phyloP scores from a whole-genome alignment of 2,797 vertebrate genomes.

The Takifugu ocellatus region DNA sequence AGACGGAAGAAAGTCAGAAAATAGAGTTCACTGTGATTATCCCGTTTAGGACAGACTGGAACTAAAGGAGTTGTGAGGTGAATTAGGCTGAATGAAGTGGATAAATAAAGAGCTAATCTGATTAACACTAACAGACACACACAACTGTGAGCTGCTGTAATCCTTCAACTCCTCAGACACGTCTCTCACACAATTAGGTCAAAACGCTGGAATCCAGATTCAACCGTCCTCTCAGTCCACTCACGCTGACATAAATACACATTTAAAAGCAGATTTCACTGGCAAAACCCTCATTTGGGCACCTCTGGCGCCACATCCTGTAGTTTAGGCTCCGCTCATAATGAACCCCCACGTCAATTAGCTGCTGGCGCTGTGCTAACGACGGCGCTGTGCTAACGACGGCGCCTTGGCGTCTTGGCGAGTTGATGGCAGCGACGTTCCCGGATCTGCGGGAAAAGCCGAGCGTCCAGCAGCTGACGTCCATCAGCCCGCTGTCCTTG shows the following conservation, averaged over 20 bases:
- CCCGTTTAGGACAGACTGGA: background rate
- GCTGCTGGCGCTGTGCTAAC: background rate
- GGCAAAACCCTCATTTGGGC: too few species aligned
- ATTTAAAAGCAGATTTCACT: too few species aligned
- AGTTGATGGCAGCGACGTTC: too few species aligned
- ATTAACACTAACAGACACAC: conserved; percentile 36
- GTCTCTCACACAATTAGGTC: too few species aligned
- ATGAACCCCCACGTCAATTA: background rate
- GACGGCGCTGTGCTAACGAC: background rate
- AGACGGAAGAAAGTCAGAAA: background rate
- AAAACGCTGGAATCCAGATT: background rate
- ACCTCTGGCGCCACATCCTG: background rate
- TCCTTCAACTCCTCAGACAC: conserved; percentile 33
- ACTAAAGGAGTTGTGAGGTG: background rate
- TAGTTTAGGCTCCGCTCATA: background rate
- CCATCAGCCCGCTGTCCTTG: background rate
- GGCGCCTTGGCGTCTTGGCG: background rate
- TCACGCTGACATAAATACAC: background rate
- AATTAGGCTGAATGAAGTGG: conserved; percentile 4
- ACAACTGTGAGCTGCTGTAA: conserved; percentile 36
- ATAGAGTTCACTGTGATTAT: background rate
- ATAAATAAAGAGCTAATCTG: conserved; percentile 38
- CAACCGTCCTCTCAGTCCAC: background rate
- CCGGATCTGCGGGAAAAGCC: background rate
- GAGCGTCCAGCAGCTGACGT: background rate